Base-by-base conservation (phyloP, 2,113 vertebrate species). In the Nansenia antarctica region DNA sequence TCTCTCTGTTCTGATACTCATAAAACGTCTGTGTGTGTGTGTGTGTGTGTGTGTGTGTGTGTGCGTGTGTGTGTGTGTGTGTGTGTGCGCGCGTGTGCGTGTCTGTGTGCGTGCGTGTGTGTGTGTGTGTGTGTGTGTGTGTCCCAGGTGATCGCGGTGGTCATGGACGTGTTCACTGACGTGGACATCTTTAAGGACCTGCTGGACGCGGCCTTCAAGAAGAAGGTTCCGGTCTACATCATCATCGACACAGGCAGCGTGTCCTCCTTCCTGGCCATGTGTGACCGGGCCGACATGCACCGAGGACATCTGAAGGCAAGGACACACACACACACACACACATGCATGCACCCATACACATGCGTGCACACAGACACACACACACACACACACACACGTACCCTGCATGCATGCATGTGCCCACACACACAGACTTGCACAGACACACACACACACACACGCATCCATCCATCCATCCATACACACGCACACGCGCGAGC, bases 101-200 rank as follows among this genome's bases (percentile, higher is more conserved):
- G n/a, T n/a, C n/a, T n/a, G n/a, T n/a, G 49, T 69, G 27, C 42
- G 32, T 76, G 29, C 78, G 69, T 60, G 69, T 70, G 76, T 67
- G 67, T 62, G 18, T 78, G 22, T 74, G 5, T 78, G 57, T 81
- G 18, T 62, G 42, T 70, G 22, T 62, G 69, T 57, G n/a, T 61
- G n/a, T 62, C 62, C 2, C 81, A 99, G 98, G 93, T 98, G 54
- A 94, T 99, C 0, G 96, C 95, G 0, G 94, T 99, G 69, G 98
- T 97, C 67, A 99, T 99, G 98, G 98, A 99, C 76, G 92, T 91
- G 86, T 99, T 99, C 80, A 99, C 97, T 0, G 98, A 99, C 0
- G 95, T 99, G 8, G 98, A 99, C 85, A 99, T 99, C 85, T 98
- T 98, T 85, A 96, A 95, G 70, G 98, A 99, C 81, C 90, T 99